A percentile compares a stretch with the other conserved stretches of the same genome.
These are phyloP conservation scores for Luidia sarsii DNA, from an alignment of 53 echinoderm and acorn worm genomes.

Conservation along the genomic window DNA sequence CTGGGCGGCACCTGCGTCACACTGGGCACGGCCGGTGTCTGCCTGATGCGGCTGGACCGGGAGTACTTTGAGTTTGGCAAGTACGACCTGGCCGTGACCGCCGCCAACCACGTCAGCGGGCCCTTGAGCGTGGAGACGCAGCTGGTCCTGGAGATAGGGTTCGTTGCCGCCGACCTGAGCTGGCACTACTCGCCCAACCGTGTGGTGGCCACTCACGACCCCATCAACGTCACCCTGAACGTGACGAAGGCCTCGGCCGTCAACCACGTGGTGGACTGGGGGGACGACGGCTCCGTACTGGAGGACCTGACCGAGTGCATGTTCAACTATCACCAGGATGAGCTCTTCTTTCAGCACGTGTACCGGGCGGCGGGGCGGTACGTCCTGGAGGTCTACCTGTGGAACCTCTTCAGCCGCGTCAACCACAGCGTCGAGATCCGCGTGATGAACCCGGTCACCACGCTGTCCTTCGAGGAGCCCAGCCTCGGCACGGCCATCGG, in stretches of 20 bases:
- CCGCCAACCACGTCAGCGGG: slow-evolving; percentile 38
- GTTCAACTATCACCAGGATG: neutral
- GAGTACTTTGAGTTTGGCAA: slow-evolving; percentile 22
- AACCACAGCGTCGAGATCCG: neutral
- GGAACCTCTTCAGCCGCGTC: slow-evolving; percentile 50
- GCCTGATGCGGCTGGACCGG: neutral
- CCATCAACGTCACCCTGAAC: slow-evolving; percentile 5
- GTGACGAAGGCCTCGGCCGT: neutral
- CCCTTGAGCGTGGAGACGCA: neutral
- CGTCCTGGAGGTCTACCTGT: neutral
- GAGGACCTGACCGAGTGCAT: neutral
- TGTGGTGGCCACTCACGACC: slow-evolving; percentile 1
- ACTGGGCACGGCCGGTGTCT: neutral
- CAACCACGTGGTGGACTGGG: slow-evolving; percentile 9
- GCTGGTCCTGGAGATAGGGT: neutral
- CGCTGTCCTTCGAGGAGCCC: slow-evolving; percentile 2
- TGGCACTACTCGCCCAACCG: neutral
- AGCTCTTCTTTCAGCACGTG: neutral
- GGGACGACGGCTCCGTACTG: neutral
- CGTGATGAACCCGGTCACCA: slow-evolving; percentile 14
- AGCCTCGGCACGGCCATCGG: neutral
- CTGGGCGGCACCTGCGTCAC: neutral
- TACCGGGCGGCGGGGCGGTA: slow-evolving; percentile 30
- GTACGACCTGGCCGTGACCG: slow-evolving; percentile 10
- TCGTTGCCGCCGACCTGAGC: slow-evolving; percentile 3